Percentiles rank a stretch among this genome's conserved stretches.
Conservation (phyloP, 2,113 vertebrate genomes). For the Hemicordylus capensis region DNA sequence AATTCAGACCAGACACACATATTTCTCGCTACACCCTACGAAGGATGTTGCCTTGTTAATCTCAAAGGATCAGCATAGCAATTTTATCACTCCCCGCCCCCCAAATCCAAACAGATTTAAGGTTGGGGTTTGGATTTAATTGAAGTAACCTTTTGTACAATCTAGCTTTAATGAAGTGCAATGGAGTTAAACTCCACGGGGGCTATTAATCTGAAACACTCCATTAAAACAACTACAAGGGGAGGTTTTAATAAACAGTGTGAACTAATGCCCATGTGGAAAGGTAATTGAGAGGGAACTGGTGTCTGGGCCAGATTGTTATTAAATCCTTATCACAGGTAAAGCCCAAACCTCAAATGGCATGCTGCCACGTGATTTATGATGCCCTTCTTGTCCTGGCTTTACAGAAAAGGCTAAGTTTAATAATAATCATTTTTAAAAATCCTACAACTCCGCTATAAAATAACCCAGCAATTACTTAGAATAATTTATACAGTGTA, state of each 20-base stretch:
- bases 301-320: constrained; percentile 78
- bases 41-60: constrained; percentile 75
- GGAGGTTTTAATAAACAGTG: constrained; percentile 88
- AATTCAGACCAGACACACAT: constrained; percentile 56
- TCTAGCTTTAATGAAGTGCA: constrained; percentile 85
- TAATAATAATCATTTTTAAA: constrained; percentile 76
- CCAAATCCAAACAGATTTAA: constrained; percentile 80
- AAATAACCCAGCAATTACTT: constrained; percentile 86
- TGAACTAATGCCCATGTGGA: constrained; percentile 85
- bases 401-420: constrained; percentile 79
- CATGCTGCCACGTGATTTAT: constrained; percentile 79
- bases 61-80: constrained; percentile 73
- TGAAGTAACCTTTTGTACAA: constrained; percentile 86
- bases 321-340: constrained; percentile 85
- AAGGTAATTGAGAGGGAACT: constrained; percentile 83
- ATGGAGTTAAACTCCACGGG: constrained; percentile 83
- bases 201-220: constrained; percentile 86
- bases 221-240: constrained; percentile 84
- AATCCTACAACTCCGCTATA: constrained; percentile 80
- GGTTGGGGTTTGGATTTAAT: constrained; percentile 81
- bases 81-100: constrained; percentile 67
- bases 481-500: constrained; percentile 86
- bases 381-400: constrained; percentile 70
- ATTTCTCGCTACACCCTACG: constrained; percentile 60
- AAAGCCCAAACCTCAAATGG: constrained; percentile 78